These are phyloP conservation scores for Netelia inedita DNA, from an alignment of 2,888 invertebrate species.

Conservation along the genomic window DNA sequence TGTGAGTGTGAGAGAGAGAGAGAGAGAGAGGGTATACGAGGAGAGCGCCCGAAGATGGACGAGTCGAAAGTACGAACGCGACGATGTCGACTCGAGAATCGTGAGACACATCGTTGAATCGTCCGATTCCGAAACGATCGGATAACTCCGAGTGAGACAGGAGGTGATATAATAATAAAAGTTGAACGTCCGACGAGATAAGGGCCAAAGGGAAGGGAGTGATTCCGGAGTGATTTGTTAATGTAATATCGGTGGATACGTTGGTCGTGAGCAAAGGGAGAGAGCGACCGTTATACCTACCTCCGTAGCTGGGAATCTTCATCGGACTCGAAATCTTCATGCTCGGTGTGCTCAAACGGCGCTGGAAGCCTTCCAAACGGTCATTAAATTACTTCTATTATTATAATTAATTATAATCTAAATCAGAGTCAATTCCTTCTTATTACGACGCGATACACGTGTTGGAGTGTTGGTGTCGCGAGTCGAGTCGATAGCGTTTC, in stretches of 20 bases:
- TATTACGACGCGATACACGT: no score
- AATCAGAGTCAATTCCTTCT: background rate
- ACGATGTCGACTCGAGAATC: constrained; percentile 49
- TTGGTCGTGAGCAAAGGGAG: constrained; percentile 68
- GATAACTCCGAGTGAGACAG: no score
- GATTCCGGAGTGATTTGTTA: constrained; percentile 60
- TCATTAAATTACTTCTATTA: constrained; percentile 64
- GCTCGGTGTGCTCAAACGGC: constrained; percentile 83
- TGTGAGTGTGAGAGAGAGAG: no score
- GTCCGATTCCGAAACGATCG: no score
- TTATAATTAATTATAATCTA: constrained; percentile 2
- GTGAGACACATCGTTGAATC: constrained; percentile 11
- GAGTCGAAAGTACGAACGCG: constrained; percentile 52
- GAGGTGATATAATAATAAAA: background rate
- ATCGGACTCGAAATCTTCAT: constrained; percentile 76
- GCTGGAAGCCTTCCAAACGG: constrained; percentile 84
- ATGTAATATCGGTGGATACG: constrained; percentile 64
- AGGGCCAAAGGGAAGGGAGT: constrained; percentile 43
- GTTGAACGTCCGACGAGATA: constrained; percentile 44
- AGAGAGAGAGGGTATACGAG: background rate
- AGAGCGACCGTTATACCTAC: constrained; percentile 71
- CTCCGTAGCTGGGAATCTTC: constrained; percentile 73
- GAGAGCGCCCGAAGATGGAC: constrained; percentile 46
- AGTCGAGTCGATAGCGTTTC: no score
- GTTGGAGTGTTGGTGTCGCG: no score